Conservation (phyloP, 2,797 vertebrate species). For the Chromis chromis region DNA sequence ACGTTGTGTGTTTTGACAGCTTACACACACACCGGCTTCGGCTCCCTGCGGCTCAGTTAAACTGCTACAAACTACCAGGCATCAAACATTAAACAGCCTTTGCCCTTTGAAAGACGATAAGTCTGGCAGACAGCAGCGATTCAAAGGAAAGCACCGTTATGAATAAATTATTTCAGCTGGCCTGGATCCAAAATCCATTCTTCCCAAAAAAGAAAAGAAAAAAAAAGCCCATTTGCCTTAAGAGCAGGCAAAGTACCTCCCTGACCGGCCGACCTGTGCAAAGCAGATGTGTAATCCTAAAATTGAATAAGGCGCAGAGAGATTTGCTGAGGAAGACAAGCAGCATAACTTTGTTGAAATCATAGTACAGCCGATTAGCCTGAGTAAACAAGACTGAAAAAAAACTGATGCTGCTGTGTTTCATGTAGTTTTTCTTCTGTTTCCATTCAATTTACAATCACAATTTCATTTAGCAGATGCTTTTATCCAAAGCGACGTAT, state of each 20-base stretch:
- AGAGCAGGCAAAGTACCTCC: slow-evolving; percentile 4
- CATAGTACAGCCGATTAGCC: no score
- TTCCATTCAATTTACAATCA: no score
- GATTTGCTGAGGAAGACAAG: neutral
- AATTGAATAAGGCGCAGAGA: neutral
- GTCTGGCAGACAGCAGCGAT: slow-evolving; percentile 37
- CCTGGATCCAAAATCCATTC: slow-evolving; percentile 21
- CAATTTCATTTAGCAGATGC: no score
- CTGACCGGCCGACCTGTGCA: neutral
- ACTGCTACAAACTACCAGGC: slow-evolving; percentile 37
- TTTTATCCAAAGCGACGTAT: no score
- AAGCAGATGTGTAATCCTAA: slow-evolving; percentile 13
- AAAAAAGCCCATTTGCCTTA: slow-evolving; percentile 9
- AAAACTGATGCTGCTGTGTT: neutral
- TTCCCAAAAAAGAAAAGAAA: neutral
- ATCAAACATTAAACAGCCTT: slow-evolving; percentile 46
- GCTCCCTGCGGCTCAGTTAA: slow-evolving; percentile 31
- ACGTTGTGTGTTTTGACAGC: slow-evolving; percentile 16
- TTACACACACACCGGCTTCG: neutral
- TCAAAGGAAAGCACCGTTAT: slow-evolving; percentile 33
- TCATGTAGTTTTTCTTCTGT: neutral
- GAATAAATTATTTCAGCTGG: slow-evolving; percentile 50
- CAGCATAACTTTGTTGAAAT: no score
- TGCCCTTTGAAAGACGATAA: slow-evolving; percentile 39
- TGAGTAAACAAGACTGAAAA: slow-evolving; percentile 7